Evolutionary conservation across 2,888 invertebrate genomes (phyloP).

Genomic region (Drosophila nr. fundita): DNA sequence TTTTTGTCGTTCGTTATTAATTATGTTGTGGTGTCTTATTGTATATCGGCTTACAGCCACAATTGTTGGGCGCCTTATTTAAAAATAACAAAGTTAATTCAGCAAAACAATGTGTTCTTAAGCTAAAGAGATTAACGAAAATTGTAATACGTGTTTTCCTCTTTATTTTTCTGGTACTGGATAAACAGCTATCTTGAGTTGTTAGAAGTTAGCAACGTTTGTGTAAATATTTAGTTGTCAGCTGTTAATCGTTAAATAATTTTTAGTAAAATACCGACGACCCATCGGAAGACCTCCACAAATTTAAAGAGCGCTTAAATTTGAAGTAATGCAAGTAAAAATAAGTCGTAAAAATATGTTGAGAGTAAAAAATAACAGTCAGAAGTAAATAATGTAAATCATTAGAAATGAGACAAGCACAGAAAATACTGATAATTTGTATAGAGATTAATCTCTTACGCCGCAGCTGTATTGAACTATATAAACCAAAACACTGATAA

Average conservation of each 20-base stretch:
- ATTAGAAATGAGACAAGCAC: not conserved
- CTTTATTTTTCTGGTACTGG: too few species aligned
- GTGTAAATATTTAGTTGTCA: not conserved
- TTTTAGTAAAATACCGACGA: not conserved
- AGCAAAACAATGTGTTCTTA: not conserved
- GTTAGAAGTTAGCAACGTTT: not conserved
- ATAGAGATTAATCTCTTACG: not conserved
- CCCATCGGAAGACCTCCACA: conserved; percentile 6
- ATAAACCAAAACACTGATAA: conserved; percentile 20
- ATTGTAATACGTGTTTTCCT: not conserved
- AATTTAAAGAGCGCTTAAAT: not conserved
- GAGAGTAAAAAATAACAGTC: not conserved
- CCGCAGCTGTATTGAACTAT: not conserved
- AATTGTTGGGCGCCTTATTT: not conserved
- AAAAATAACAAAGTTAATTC: not conserved
- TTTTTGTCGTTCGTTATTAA: not conserved
- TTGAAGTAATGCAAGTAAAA: not conserved
- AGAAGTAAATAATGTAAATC: too few species aligned
- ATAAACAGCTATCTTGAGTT: not conserved
- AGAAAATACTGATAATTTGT: not conserved
- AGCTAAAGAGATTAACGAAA: not conserved
- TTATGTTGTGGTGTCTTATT: not conserved
- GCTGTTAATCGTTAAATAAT: not conserved
- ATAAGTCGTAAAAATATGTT: not conserved
- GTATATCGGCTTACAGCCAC: not conserved